phyloP scores from a whole-genome alignment of 2,113 vertebrate genomes.

The Lasiurus cinereus region DNA sequence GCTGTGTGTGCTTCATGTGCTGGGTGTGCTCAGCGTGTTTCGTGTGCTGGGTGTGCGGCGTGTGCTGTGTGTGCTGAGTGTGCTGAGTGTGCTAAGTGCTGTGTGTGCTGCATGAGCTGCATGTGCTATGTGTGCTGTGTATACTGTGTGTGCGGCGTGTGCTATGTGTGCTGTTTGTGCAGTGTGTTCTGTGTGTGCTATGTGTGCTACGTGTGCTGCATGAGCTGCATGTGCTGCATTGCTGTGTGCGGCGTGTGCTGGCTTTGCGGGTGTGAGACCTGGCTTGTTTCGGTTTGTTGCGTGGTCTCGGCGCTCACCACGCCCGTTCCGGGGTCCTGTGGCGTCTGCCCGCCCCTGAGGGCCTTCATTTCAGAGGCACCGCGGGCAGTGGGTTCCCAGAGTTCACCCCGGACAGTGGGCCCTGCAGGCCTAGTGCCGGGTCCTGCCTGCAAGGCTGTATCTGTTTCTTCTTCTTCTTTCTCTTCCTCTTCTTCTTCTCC shows the following conservation, averaged over 20 bases:
- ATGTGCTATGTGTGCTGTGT: background rate
- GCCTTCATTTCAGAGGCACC: background rate
- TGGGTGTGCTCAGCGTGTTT: no score
- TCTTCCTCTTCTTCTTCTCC: no score
- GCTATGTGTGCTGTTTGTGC: no score
- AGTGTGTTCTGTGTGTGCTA: background rate
- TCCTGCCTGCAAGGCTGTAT: background rate
- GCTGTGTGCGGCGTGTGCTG: background rate
- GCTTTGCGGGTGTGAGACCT: background rate
- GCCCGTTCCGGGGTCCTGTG: background rate
- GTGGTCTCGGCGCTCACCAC: fast-evolving
- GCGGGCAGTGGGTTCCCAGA: background rate
- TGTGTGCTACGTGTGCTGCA: no score
- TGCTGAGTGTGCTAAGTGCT: background rate
- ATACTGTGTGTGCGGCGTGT: background rate
- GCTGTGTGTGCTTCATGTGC: no score
- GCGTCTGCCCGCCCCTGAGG: background rate
- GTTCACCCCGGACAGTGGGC: background rate
- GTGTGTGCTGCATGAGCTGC: no score
- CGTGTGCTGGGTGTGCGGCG: no score
- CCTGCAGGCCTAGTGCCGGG: background rate
- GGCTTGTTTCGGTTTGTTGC: background rate
- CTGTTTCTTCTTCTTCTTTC: background rate
- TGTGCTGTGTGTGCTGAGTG: background rate
- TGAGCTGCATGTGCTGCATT: background rate